Evolutionary conservation across 2,113 vertebrate genomes (phyloP).

Genomic region (Sclerurus mexicanus): DNA sequence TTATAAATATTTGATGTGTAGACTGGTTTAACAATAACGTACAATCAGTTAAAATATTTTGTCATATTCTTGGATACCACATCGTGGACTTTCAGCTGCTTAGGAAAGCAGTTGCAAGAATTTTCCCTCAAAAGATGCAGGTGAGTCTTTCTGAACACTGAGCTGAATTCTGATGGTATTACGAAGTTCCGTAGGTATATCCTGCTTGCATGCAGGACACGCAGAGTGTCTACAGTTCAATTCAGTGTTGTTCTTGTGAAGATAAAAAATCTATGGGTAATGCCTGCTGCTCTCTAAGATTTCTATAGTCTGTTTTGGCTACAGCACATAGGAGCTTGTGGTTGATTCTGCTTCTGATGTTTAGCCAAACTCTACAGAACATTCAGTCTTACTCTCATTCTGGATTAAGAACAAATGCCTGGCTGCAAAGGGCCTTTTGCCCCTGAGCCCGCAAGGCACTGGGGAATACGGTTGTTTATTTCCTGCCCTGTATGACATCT

Average conservation of each 20-base stretch:
- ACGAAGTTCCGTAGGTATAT: background rate
- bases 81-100: background rate
- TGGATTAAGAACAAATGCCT: background rate
- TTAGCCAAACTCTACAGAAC: background rate
- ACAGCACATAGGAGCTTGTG: background rate
- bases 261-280: background rate
- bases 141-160: background rate
- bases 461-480: background rate
- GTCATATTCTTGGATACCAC: background rate
- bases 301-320: background rate
- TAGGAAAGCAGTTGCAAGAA: background rate
- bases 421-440: background rate
- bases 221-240: background rate
- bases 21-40: background rate
- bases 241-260: background rate
- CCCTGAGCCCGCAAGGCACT: background rate
- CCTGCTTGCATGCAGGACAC: background rate
- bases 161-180: background rate
- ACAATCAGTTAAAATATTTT: background rate
- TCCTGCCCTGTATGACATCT: background rate
- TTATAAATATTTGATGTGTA: slow-evolving; percentile 25
- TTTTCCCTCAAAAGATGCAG: background rate
- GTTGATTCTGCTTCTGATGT: background rate
- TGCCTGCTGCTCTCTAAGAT: background rate
- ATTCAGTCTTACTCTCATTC: background rate